Evolutionary conservation across 2,113 vertebrate genomes (phyloP).

Genomic region (Coryphaenoides rupestris): DNA sequence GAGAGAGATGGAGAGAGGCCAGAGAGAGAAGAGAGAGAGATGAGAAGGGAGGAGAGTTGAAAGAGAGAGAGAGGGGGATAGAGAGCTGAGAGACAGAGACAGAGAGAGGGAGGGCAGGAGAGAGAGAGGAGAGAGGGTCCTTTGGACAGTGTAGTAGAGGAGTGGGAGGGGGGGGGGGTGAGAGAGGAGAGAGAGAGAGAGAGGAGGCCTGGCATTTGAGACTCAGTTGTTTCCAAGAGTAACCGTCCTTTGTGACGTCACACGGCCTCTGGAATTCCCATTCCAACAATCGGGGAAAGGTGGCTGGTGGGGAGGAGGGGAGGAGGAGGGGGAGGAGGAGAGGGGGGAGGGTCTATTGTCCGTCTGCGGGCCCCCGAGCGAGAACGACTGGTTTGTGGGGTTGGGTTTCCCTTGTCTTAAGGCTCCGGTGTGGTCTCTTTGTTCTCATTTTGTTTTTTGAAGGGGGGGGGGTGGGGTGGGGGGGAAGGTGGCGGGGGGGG

Average conservation of each 20-base stretch:
- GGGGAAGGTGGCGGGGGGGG: neutral
- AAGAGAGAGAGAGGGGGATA: neutral
- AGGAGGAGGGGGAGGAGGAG: neutral
- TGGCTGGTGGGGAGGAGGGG: no score
- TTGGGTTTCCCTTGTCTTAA: neutral
- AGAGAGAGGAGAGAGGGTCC: no score
- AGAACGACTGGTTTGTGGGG: slow-evolving; percentile 39
- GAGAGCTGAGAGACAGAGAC: neutral
- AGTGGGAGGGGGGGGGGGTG: no score
- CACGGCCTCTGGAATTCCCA: slow-evolving; percentile 35
- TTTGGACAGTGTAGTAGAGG: no score
- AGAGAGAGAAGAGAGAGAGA: neutral
- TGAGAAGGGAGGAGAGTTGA: no score
- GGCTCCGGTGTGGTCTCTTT: no score
- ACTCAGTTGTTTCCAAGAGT: neutral
- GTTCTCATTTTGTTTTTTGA: no score
- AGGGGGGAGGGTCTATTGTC: slow-evolving; percentile 11
- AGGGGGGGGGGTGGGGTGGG: neutral
- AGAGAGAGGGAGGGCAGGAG: neutral
- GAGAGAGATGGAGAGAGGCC: neutral
- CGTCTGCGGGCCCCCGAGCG: slow-evolving; percentile 30
- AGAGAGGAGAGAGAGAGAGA: no score
- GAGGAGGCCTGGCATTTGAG: no score
- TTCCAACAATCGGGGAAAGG: slow-evolving; percentile 9
- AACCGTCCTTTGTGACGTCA: slow-evolving; percentile 30